Base-by-base conservation (phyloP, 2,888 invertebrate genomes). In the Cynaeus angustus region DNA sequence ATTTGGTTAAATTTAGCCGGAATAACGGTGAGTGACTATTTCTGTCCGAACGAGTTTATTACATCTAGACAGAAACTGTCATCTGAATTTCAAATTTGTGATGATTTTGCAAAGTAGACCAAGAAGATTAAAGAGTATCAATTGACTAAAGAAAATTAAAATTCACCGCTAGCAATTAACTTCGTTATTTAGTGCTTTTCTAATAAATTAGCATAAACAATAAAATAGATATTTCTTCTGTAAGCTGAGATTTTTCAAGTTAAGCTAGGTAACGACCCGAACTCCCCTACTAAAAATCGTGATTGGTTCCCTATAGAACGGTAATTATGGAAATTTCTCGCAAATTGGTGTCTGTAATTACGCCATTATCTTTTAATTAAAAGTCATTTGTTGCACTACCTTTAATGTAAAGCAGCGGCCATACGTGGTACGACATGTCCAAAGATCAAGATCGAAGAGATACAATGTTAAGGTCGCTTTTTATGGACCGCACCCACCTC, bases 391-490 rank as follows among this genome's bases (percentile, higher is more conserved):
- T 46, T 62, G 68, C 66, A 66, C 14, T 66, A 55, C 41, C 52
- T 66, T 70, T 66, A 55, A 50, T 62, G 43, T 48, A 61, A 55
- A 64, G 43, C 53, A 55, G 46, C 10, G 7, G 38, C 14, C 52
- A 28, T 61, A 66, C 70, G 50, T 70, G 66, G 70, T 66, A 66
- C 66, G 70, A 66, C 66, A 55, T 66, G 70, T 55, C 56, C 70
- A 70, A 70, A 70, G 70, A 66, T 70, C 70, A 70, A 70, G 70
- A 66, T 58, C 66, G 55, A 59, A 41, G 58, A 38, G 48, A 62
- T 68, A 67, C 72, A 72, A 72, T 72, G 72, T 72, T 72, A 72
- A 72, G 72, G 72, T 69, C 72, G 66, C 64, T 67, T 72, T 72
- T 72, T 72, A 72, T 66, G 56, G 28, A 43, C 69, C 72, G 64